A percentile compares a stretch with the other conserved stretches of the same genome.
Conservation (phyloP, 2,888 invertebrate genomes). For the Ornithoptera priamus region DNA sequence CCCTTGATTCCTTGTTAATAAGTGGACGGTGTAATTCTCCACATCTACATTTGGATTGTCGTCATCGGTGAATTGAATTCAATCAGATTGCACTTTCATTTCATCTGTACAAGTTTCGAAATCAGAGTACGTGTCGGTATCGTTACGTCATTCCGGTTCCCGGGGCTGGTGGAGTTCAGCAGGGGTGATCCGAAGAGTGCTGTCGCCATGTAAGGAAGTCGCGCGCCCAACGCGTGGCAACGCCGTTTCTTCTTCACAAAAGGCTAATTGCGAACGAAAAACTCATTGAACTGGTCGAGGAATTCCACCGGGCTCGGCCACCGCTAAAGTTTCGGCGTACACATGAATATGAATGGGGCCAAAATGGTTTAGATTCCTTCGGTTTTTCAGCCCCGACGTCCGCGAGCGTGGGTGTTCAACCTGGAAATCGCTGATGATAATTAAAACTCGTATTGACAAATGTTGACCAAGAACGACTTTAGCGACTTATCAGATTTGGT, state of each 20-base stretch:
- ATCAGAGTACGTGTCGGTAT: constrained; percentile 12
- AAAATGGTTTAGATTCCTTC: constrained; percentile 60
- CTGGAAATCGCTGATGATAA: constrained; percentile 36
- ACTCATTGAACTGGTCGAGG: constrained; percentile 53
- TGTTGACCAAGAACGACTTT: constrained; percentile 21
- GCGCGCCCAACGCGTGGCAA: constrained; percentile 68
- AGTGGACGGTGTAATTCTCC: constrained; percentile 44
- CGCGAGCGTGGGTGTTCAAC: constrained; percentile 55
- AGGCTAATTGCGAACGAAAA: constrained; percentile 67
- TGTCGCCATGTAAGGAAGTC: constrained; percentile 55
- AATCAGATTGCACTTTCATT: constrained; percentile 34
- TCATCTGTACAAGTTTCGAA: constrained; percentile 37
- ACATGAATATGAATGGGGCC: constrained; percentile 64
- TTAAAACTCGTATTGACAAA: constrained; percentile 30
- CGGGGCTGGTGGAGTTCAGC: constrained; percentile 29
- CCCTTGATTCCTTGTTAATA: constrained; percentile 31
- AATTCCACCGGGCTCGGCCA: constrained; percentile 62
- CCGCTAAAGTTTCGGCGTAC: constrained; percentile 64
- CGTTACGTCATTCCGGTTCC: constrained; percentile 29
- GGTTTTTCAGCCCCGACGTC: constrained; percentile 46
- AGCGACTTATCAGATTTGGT: neutral
- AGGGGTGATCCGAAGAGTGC: constrained; percentile 36
- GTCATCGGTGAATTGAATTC: constrained; percentile 32
- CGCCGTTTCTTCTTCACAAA: constrained; percentile 54
- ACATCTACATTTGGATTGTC: constrained; percentile 33